Evolutionary conservation across 2,888 invertebrate genomes (phyloP).

Genomic region (Meliscaeva auricollis): DNA sequence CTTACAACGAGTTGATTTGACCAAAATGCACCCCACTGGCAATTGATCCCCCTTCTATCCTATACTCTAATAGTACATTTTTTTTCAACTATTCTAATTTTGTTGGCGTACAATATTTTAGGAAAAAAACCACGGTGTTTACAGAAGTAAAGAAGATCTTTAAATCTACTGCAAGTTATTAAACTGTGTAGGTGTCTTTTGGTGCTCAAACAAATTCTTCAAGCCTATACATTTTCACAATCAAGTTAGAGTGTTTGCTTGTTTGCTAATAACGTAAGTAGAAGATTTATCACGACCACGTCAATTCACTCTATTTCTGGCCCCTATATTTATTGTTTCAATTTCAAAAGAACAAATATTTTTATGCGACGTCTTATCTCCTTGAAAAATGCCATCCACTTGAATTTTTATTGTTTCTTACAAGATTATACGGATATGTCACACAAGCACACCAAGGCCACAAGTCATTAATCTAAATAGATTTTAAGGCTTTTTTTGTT

Average conservation of each 20-base stretch:
- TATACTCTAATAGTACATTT: too few species aligned
- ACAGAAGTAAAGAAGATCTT: too few species aligned
- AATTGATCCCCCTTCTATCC: too few species aligned
- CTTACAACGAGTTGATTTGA: too few species aligned
- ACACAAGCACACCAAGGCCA: neutral
- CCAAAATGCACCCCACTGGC: too few species aligned
- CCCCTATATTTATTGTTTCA: neutral
- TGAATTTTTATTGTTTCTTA: slow-evolving; percentile 24
- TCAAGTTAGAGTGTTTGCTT: neutral
- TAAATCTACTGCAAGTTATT: too few species aligned
- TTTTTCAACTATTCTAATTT: too few species aligned
- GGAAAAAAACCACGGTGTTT: too few species aligned
- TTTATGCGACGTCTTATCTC: slow-evolving; percentile 11
- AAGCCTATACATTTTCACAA: too few species aligned
- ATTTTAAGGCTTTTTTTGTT: neutral
- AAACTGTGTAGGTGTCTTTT: too few species aligned
- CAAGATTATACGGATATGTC: neutral
- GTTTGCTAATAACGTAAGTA: neutral
- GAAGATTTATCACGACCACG: neutral
- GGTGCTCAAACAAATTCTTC: too few species aligned
- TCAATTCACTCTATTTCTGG: neutral
- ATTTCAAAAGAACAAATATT: slow-evolving; percentile 9
- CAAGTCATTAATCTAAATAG: slow-evolving; percentile 43
- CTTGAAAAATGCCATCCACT: slow-evolving; percentile 14
- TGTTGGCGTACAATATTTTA: too few species aligned